Conservation (phyloP, 2,888 invertebrate species). For the Neoaliturus tenellus region DNA sequence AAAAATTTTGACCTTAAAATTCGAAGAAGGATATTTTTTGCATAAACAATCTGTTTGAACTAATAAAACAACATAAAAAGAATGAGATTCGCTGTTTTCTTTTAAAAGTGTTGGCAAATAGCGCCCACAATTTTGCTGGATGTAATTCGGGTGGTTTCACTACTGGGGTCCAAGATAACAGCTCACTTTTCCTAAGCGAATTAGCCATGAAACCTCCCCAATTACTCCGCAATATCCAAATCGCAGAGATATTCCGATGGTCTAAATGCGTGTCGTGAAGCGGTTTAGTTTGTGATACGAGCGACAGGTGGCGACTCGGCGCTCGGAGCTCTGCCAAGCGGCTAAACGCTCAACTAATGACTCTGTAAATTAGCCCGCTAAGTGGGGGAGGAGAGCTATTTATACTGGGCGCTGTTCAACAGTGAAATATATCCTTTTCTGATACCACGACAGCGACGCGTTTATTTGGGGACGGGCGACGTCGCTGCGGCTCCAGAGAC, state of each 20-base stretch:
- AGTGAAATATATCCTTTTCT: constrained; percentile 45
- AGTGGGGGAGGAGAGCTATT: constrained; percentile 50
- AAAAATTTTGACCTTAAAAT: no score
- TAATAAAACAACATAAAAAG: no score
- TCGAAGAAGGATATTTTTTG: no score
- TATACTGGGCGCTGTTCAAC: constrained; percentile 32
- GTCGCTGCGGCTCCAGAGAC: background rate
- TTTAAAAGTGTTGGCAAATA: no score
- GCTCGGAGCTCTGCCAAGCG: constrained; percentile 49
- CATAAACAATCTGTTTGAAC: no score
- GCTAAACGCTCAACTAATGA: constrained; percentile 53
- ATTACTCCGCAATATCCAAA: background rate
- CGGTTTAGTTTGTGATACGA: background rate
- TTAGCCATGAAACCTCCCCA: no score
- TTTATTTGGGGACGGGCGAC: constrained; percentile 18
- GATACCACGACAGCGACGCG: constrained; percentile 21
- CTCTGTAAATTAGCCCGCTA: constrained; percentile 42
- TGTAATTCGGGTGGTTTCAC: background rate
- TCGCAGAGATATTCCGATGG: background rate
- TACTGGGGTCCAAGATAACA: background rate
- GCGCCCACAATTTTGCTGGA: no score
- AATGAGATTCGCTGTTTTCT: no score
- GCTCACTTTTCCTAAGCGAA: no score
- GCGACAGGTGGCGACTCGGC: constrained; percentile 1
- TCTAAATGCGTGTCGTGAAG: background rate